Evolutionary conservation across 2,888 invertebrate species (phyloP).

Genomic region (Heliconius sara): DNA sequence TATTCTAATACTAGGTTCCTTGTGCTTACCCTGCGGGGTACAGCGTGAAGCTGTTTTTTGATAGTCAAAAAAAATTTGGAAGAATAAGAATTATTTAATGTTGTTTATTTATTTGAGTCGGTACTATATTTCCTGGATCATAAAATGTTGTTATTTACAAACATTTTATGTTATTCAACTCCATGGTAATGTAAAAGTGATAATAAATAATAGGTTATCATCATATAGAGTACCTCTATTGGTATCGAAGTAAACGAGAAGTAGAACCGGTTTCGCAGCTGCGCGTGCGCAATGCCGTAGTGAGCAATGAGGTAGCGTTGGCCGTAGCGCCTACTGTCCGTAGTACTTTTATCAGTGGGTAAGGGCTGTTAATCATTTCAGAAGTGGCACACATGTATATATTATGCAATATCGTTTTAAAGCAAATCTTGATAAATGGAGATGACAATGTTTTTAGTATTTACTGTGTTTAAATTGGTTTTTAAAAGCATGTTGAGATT

Average conservation of each 20-base stretch:
- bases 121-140: neutral
- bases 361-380: conserved; percentile 27
- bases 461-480: neutral
- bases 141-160: neutral
- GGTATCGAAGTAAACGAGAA: conserved; percentile 68
- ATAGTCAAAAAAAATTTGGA: no score
- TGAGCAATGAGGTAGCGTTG: conserved; percentile 42
- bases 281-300: conserved; percentile 64
- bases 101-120: neutral
- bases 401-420: neutral
- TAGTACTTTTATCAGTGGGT: conserved; percentile 40
- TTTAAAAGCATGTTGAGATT: no score
- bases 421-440: neutral
- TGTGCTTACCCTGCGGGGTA: no score
- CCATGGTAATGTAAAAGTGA: conserved; percentile 7
- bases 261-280: conserved; percentile 80
- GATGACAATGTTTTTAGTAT: neutral
- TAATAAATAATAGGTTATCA: conserved; percentile 20
- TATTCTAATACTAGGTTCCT: no score
- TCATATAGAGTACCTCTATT: conserved; percentile 5
- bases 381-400: neutral
- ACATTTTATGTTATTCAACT: conserved; percentile 1
- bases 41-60: no score
- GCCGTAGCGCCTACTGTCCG: conserved; percentile 43
- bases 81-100: neutral